Percentiles rank a stretch among this genome's conserved stretches.
Evolutionary conservation across 2,797 vertebrate species (phyloP).

Genomic region (Halcyon badia): DNA sequence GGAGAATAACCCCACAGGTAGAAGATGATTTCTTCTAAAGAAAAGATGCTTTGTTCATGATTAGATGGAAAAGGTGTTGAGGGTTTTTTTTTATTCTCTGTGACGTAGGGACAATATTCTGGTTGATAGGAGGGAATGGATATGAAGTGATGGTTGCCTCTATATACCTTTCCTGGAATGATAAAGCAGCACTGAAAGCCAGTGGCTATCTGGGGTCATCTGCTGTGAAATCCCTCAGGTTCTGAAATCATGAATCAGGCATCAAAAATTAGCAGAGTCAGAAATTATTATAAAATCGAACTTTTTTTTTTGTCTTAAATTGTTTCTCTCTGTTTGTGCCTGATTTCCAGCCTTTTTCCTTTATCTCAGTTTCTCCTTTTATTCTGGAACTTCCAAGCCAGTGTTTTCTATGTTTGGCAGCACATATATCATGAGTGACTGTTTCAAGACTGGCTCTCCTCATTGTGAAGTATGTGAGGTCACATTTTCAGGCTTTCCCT

Average conservation of each 20-base stretch:
- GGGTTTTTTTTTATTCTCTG: background rate
- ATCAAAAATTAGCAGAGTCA: background rate
- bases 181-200: background rate
- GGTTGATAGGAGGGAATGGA: background rate
- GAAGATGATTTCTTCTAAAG: background rate
- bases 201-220: background rate
- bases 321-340: background rate
- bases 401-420: background rate
- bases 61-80: background rate
- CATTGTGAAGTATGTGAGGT: background rate
- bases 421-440: background rate
- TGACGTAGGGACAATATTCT: background rate
- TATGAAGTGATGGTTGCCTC: rapidly evolving
- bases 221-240: background rate
- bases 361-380: background rate
- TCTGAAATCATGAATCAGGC: background rate
- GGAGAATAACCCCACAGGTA: background rate
- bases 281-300: background rate
- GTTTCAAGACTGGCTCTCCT: background rate
- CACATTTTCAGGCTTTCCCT: background rate
- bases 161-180: background rate
- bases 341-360: background rate
- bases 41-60: background rate
- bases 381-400: background rate
- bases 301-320: background rate